These are phyloP conservation scores for Drosophila recens DNA, from an alignment of 2,888 invertebrate genomes.

Conservation along the genomic window DNA sequence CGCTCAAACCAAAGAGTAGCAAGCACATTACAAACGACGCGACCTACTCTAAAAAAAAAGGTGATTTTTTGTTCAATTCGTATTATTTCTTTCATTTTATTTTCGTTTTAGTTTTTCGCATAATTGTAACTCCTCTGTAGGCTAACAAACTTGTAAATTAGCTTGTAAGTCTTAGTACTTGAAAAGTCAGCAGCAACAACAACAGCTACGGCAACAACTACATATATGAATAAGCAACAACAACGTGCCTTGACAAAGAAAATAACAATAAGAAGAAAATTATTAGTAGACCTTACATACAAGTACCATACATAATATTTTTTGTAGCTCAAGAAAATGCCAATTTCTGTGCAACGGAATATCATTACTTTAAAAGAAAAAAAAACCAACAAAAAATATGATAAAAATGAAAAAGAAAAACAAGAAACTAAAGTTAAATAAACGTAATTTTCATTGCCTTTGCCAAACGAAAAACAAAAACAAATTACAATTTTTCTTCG, in stretches of 20 bases:
- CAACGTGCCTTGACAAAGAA: slow-evolving; percentile 29
- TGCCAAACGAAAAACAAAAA: slow-evolving; percentile 36
- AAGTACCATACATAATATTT: slow-evolving; percentile 34
- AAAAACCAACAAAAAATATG: slow-evolving; percentile 14
- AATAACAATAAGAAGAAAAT: slow-evolving; percentile 29
- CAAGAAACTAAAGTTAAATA: slow-evolving; percentile 52
- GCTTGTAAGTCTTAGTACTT: slow-evolving; percentile 47
- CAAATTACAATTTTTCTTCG: slow-evolving; percentile 53
- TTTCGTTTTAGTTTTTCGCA: slow-evolving; percentile 54
- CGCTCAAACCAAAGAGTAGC: slow-evolving; percentile 41
- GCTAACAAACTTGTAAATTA: slow-evolving; percentile 63
- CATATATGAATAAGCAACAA: slow-evolving; percentile 19
- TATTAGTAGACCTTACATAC: slow-evolving; percentile 22
- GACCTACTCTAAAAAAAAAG: slow-evolving; percentile 74
- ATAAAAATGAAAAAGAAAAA: slow-evolving; percentile 20
- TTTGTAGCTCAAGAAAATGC: slow-evolving; percentile 40
- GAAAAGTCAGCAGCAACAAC: slow-evolving; percentile 23
- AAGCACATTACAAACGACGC: slow-evolving; percentile 57
- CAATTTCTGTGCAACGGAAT: slow-evolving; percentile 24
- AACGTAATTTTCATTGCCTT: slow-evolving; percentile 64
- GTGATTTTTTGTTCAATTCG: slow-evolving; percentile 70
- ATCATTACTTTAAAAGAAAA: neutral
- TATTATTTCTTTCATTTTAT: slow-evolving; percentile 51
- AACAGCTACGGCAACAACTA: slow-evolving; percentile 7
- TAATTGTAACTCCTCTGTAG: slow-evolving; percentile 55